Conservation (phyloP, 2,888 invertebrate genomes). For the Poecilus cupreus region DNA sequence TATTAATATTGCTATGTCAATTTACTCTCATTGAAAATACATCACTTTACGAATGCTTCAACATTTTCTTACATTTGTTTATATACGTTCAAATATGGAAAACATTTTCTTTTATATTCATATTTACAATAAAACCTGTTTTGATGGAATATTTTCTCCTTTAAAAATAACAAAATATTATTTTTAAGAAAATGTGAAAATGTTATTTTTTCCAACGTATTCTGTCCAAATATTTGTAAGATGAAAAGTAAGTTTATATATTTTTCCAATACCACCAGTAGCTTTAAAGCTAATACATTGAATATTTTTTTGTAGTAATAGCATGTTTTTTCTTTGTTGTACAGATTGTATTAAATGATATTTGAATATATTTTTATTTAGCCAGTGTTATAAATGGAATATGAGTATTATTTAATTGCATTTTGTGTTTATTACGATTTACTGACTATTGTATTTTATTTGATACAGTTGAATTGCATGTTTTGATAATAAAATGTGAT, state of each 20-base stretch:
- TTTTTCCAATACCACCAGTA: conserved; percentile 18
- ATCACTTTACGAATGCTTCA: not conserved
- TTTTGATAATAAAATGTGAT: not conserved
- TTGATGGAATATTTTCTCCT: not conserved
- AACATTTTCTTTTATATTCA: not conserved
- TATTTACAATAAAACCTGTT: not conserved
- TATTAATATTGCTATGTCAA: not conserved
- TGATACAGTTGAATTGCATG: not conserved
- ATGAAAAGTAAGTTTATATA: conserved; percentile 20
- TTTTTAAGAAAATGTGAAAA: not conserved
- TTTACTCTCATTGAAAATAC: not conserved
- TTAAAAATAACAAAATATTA: not conserved
- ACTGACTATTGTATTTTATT: not conserved
- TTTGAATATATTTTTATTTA: too few relatives aligned
- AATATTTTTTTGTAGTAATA: not conserved
- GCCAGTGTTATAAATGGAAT: too few relatives aligned
- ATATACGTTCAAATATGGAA: conserved; percentile 10
- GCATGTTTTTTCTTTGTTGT: not conserved
- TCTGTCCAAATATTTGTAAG: not conserved
- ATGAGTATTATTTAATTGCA: too few relatives aligned
- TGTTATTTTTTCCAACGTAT: not conserved
- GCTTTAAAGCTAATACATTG: not conserved
- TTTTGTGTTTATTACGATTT: too few relatives aligned
- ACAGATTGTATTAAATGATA: too few relatives aligned
- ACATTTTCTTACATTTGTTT: not conserved